phyloP scores from a whole-genome alignment of 64 coral and sea anemone species.

The Actinia tenebrosa region DNA sequence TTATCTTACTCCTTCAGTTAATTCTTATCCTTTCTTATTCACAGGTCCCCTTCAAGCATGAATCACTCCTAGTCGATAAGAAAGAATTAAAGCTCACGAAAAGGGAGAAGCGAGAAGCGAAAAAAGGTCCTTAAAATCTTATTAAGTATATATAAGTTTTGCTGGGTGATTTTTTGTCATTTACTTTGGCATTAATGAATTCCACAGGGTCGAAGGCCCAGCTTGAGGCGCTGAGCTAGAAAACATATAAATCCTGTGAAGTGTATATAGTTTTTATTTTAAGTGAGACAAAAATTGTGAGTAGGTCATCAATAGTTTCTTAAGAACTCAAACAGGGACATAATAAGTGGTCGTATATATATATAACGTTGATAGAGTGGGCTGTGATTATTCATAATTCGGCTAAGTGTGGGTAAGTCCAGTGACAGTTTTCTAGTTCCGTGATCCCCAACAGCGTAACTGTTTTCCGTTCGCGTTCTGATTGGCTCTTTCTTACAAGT shows the following conservation, averaged over 20 bases:
- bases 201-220: too few species aligned
- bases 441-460: too few species aligned
- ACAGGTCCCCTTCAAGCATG: slow-evolving; percentile 91
- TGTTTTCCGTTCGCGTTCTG: too few species aligned
- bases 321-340: too few species aligned
- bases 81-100: slow-evolving; percentile 70
- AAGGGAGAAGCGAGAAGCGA: slow-evolving; percentile 86
- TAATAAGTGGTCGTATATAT: too few species aligned
- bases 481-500: too few species aligned
- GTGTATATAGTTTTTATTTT: background rate
- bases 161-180: background rate
- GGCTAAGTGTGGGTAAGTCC: too few species aligned
- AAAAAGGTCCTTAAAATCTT: slow-evolving; percentile 55
- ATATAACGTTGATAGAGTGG: too few species aligned
- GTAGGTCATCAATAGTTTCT: too few species aligned
- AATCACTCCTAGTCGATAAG: slow-evolving; percentile 61
- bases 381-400: too few species aligned
- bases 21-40: background rate
- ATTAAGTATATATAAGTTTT: background rate
- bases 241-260: background rate
- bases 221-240: background rate
- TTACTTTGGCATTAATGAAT: background rate
- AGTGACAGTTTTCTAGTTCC: too few species aligned
- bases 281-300: too few species aligned
- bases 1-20: background rate